Evolutionary conservation across 1,140 invertebrate species (phyloP), one percentile per base, ranked within the genome.

Genomic region (Rhyacophila brunnea): DNA sequence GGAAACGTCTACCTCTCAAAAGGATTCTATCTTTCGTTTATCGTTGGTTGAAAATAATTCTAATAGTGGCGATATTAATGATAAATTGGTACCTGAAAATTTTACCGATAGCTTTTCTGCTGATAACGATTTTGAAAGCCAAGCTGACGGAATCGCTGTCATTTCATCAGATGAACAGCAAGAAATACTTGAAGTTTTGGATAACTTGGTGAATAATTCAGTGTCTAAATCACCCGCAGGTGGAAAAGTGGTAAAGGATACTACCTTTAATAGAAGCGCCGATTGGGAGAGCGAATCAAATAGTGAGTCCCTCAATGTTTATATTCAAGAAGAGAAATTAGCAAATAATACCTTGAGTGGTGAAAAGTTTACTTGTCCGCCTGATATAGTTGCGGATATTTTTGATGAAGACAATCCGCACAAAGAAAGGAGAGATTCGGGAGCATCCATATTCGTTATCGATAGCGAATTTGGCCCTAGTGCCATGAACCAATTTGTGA

Each of bases 371-470:
- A 6, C 38, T 6, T 40, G 3, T 40, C 11, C 15, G 38, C 5
- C 11, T 15, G 15, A 40, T 40, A 15, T 3, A 40, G 38, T 5
- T 15, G 38, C 11, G 5, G 38, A 40, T 6, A n/a, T 40, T 4
- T 13, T 40, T 5, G 38, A n/a, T 4, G 38, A 6, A 40, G 38
- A 40, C 3, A 2, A 7, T 6, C 18, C 49, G 14, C 23, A 28
- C 4, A 60, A 52, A 11, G 13, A n/a, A 13, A 48, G 58, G 10
- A 34, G 58, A 23, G 58, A 53, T 46, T 58, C 49, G 7, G 50
- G 15, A 19, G 17, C 52, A 14, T 62, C 60, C 13, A 44, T 51
- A 36, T 57, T 56, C 6, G 60, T 56, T 23, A 51, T 56, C 14
- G 23, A 50, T 48, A 48, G 43, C 20, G 47, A 36, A 17, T 19